Evolutionary conservation across 2,113 vertebrate species (phyloP).

Genomic region (Mastomys natalensis): DNA sequence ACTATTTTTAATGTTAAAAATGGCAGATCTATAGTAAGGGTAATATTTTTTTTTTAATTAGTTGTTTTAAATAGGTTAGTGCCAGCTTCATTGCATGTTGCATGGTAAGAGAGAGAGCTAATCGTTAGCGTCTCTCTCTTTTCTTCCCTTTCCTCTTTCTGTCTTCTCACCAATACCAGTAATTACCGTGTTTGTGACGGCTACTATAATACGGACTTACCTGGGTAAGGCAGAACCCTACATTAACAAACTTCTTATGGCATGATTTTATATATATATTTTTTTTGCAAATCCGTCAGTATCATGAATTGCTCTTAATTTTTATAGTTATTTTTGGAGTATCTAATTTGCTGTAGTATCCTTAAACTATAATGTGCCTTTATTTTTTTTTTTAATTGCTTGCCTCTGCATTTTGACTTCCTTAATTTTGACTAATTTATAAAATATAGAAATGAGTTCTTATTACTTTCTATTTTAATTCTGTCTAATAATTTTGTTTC

Average conservation of each 20-base stretch:
- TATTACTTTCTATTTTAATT: conserved; percentile 94
- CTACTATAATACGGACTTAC: conserved; percentile 99
- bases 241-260: conserved; percentile 91
- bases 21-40: conserved; percentile 83
- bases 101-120: conserved; percentile 94
- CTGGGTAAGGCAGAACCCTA: conserved; percentile 97
- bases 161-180: conserved; percentile 96
- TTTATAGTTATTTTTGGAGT: conserved; percentile 87
- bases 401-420: conserved; percentile 90
- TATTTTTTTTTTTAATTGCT: conserved; percentile 90
- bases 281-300: conserved; percentile 88
- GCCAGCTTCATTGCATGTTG: conserved; percentile 94
- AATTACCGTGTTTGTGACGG: conserved; percentile 99
- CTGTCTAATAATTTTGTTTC: conserved; percentile 96
- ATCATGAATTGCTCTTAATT: conserved; percentile 89
- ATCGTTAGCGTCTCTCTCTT: conserved; percentile 95
- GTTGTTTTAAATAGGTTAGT: conserved; percentile 86
- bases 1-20: conserved; percentile 76
- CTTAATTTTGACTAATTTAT: conserved; percentile 89
- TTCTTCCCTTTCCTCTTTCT: conserved; percentile 91
- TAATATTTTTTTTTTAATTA: conserved; percentile 75
- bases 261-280: conserved; percentile 86
- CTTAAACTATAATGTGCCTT: conserved; percentile 87
- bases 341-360: conserved; percentile 88
- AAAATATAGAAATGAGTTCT: conserved; percentile 91